A percentile compares a stretch with the other conserved stretches of the same genome.
Conservation (phyloP, 2,113 vertebrate species). For the Pelobates fuscus region DNA sequence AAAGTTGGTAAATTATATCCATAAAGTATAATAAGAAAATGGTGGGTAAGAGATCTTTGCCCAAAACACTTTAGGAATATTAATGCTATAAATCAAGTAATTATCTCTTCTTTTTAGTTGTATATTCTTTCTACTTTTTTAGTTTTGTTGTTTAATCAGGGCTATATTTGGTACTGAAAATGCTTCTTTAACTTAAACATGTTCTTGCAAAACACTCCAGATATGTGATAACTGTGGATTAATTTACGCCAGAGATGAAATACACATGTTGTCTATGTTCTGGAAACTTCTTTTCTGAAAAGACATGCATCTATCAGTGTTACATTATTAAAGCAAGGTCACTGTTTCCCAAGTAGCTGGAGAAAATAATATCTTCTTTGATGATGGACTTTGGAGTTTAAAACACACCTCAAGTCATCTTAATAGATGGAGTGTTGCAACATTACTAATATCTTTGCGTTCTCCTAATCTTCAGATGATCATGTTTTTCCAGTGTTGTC, state of each 20-base stretch:
- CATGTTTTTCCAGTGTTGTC: not conserved
- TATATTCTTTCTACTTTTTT: no score
- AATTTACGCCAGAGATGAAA: not conserved
- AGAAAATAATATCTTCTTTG: conserved; percentile 9
- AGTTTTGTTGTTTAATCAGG: no score
- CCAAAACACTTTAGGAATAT: no score
- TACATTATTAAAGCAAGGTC: conserved; percentile 19
- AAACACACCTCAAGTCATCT: conserved; percentile 18
- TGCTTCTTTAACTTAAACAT: not conserved
- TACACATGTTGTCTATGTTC: not conserved
- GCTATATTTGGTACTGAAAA: not conserved
- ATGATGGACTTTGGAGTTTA: conserved; percentile 12
- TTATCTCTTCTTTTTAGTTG: no score
- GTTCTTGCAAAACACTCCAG: not conserved
- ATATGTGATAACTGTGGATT: not conserved
- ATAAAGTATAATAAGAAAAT: no score
- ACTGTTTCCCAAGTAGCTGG: conserved; percentile 11
- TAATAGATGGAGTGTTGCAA: conserved; percentile 33
- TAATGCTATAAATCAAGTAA: no score
- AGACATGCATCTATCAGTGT: conserved; percentile 11
- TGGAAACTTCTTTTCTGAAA: not conserved
- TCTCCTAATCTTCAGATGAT: conserved; percentile 16
- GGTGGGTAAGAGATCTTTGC: no score
- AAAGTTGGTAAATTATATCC: no score
- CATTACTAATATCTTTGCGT: conserved; percentile 18